A percentile compares a stretch with the other conserved stretches of the same genome.
Conservation (phyloP, 2,888 invertebrate species). For the Agrochola lychnidis region DNA sequence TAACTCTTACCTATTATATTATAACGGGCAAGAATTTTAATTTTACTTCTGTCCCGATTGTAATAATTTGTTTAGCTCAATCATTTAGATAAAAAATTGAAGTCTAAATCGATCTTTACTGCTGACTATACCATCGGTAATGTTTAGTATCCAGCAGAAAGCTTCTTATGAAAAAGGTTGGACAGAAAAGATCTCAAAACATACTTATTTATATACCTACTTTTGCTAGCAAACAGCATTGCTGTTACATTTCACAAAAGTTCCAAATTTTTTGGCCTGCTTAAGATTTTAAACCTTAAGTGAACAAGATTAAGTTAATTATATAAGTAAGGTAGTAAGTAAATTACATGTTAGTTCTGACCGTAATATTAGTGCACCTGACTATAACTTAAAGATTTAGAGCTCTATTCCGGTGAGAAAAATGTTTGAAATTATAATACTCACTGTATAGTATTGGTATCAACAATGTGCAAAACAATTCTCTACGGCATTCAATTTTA, state of each 20-base stretch:
- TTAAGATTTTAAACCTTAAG: neutral
- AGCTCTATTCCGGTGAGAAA: constrained; percentile 3
- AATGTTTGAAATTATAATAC: neutral
- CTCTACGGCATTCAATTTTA: neutral
- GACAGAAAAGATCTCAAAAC: neutral
- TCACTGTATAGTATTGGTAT: neutral
- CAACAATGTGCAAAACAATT: constrained; percentile 33
- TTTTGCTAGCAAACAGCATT: neutral
- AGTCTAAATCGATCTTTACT: too few species aligned
- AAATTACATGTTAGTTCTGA: too few species aligned
- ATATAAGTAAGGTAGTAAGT: too few species aligned
- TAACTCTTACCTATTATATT: too few species aligned
- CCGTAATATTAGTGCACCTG: neutral
- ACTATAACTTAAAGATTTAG: constrained; percentile 1
- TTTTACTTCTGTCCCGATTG: too few species aligned
- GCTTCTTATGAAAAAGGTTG: neutral
- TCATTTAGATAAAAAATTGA: too few species aligned
- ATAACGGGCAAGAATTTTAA: too few species aligned
- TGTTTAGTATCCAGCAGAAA: neutral
- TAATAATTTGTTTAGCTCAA: too few species aligned
- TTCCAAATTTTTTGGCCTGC: neutral
- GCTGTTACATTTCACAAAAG: constrained; percentile 5
- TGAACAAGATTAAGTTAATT: too few species aligned
- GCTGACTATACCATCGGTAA: too few species aligned
- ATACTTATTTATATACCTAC: neutral